Conservation (phyloP, 2,888 invertebrate genomes). For the Sycophila texana region DNA sequence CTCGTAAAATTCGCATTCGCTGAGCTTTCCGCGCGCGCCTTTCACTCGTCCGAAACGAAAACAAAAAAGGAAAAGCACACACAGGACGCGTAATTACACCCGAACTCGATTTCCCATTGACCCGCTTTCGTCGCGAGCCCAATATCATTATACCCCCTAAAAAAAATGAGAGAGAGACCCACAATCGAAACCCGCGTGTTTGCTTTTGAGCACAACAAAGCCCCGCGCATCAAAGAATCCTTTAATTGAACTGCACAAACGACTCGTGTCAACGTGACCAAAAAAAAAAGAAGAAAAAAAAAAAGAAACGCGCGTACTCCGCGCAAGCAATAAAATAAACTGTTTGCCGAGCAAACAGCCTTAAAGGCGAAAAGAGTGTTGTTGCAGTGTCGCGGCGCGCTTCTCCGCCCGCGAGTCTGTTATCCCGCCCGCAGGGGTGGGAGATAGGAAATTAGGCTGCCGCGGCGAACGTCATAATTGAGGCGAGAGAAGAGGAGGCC, state of each 20-base stretch:
- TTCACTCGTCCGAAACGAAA: background rate
- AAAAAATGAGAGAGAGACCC: background rate
- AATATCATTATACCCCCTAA: slow-evolving; percentile 10
- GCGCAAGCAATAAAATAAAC: slow-evolving; percentile 49
- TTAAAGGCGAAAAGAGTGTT: slow-evolving; percentile 32
- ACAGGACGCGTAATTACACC: background rate
- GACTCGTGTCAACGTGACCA: slow-evolving; percentile 12
- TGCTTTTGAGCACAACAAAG: slow-evolving; percentile 8
- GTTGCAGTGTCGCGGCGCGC: background rate
- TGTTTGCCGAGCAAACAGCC: slow-evolving; percentile 46
- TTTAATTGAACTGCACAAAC: slow-evolving; percentile 39
- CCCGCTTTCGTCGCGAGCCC: slow-evolving; percentile 6
- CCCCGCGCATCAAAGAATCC: slow-evolving; percentile 19
- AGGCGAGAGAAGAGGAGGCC: background rate
- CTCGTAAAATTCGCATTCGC: too few relatives aligned
- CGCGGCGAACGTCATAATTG: slow-evolving; percentile 43
- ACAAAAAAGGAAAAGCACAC: slow-evolving; percentile 6
- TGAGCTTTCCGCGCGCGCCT: background rate
- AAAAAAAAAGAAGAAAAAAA: too few relatives aligned
- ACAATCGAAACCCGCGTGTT: slow-evolving; percentile 4
- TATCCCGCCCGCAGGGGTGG: background rate
- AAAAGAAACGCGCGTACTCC: background rate
- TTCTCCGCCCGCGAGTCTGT: background rate
- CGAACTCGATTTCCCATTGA: slow-evolving; percentile 10
- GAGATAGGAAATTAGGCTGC: background rate